phyloP scores from a whole-genome alignment of 2,113 vertebrate species.

The Bambusicola thoracicus region DNA sequence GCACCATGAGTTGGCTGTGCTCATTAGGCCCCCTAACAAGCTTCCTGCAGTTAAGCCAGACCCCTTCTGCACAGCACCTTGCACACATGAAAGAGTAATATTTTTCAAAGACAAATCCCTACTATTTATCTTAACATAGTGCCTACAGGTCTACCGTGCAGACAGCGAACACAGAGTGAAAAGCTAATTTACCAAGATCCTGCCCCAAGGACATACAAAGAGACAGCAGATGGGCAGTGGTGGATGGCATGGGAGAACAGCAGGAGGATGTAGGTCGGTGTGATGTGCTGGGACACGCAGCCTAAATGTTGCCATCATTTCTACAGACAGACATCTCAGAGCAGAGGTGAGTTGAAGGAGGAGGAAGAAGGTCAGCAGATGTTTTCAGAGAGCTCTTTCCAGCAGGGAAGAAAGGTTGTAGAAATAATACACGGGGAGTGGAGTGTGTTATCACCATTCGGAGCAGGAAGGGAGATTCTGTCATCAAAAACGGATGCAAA shows the following conservation, averaged over 20 bases:
- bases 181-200: background rate
- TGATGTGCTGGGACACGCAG: background rate
- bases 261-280: background rate
- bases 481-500: background rate
- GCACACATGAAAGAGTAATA: background rate
- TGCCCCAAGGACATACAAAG: background rate
- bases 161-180: background rate
- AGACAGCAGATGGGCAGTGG: background rate
- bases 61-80: background rate
- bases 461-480: background rate
- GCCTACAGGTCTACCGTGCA: background rate
- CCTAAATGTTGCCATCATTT: background rate
- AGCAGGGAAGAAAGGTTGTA: background rate
- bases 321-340: background rate
- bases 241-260: background rate
- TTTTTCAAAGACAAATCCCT: background rate
- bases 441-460: background rate
- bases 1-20: background rate
- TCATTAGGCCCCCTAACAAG: fast-evolving
- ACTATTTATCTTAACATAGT: background rate
- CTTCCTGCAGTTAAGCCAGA: background rate
- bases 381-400: background rate
- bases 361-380: background rate
- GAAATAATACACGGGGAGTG: background rate
- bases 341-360: background rate